These are phyloP conservation scores for Venturia canescens DNA, from an alignment of 1,140 invertebrate genomes.

Conservation along the genomic window DNA sequence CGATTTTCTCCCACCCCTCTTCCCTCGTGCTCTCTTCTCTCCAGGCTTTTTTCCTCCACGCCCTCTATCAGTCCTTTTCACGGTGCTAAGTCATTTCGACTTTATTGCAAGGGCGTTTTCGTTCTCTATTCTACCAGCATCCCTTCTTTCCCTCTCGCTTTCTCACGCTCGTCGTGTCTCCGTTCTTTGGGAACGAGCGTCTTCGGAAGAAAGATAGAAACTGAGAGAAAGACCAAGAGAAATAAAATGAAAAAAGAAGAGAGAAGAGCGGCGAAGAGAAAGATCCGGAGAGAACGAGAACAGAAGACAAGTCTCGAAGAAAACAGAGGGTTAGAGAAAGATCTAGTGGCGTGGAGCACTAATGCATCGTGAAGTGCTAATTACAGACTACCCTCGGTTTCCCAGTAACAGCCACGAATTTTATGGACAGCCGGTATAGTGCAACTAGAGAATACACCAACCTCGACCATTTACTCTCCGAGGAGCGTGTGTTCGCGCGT, in stretches of 20 bases:
- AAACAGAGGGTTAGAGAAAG: constrained; percentile 52
- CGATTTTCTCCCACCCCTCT: not conserved
- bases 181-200: constrained; percentile 13
- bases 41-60: constrained; percentile 40
- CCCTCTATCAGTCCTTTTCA: constrained; percentile 49
- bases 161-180: constrained; percentile 20
- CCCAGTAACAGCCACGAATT: constrained; percentile 67
- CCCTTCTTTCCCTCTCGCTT: constrained; percentile 50
- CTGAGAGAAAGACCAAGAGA: constrained; percentile 49
- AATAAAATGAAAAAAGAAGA: not conserved
- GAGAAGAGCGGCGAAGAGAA: not conserved
- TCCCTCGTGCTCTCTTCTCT: not conserved
- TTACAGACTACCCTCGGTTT: constrained; percentile 68
- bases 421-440: constrained; percentile 65
- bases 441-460: constrained; percentile 30
- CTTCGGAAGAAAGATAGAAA: constrained; percentile 23
- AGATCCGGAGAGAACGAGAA: not conserved
- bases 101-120: constrained; percentile 71
- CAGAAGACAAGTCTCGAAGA: constrained; percentile 48
- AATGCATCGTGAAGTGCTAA: constrained; percentile 76
- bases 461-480: constrained; percentile 8
- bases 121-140: constrained; percentile 26
- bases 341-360: constrained; percentile 48
- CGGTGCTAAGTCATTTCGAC: constrained; percentile 56
- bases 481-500: too few species aligned